Evolutionary conservation across 2,797 vertebrate species (phyloP).

Genomic region (Parauchenoglanis punctatus): DNA sequence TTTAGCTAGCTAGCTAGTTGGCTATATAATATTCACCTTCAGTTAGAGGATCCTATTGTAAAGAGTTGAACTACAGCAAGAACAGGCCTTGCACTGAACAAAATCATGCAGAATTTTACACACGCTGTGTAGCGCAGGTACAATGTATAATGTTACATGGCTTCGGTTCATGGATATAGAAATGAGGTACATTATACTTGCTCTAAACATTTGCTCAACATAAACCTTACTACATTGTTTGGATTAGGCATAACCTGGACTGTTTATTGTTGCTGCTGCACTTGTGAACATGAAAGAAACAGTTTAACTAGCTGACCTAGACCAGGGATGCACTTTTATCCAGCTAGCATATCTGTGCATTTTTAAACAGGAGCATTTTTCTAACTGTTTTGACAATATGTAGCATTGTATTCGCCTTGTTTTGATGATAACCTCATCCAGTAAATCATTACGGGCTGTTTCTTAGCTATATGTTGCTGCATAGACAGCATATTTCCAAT

Average conservation of each 20-base stretch:
- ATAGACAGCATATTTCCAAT: neutral
- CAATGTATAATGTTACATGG: neutral
- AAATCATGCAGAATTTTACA: neutral
- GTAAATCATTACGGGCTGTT: neutral
- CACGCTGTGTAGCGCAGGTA: neutral
- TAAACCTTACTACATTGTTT: neutral
- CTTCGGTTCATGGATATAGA: neutral
- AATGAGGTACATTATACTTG: neutral
- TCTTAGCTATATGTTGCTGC: neutral
- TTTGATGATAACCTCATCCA: neutral
- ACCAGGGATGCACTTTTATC: neutral
- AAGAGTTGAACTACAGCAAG: neutral
- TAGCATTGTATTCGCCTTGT: neutral
- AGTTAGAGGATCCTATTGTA: neutral
- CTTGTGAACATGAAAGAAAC: neutral
- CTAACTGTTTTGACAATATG: neutral
- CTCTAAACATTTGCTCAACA: neutral
- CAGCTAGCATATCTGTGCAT: neutral
- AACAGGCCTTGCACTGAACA: neutral
- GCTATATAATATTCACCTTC: neutral
- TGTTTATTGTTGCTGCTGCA: neutral
- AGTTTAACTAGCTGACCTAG: neutral
- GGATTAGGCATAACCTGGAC: neutral
- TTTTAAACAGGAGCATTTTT: neutral
- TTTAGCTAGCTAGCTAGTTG: neutral